Base-by-base conservation (phyloP, 2,797 vertebrate genomes). In the Sebastes ruberrimus region DNA sequence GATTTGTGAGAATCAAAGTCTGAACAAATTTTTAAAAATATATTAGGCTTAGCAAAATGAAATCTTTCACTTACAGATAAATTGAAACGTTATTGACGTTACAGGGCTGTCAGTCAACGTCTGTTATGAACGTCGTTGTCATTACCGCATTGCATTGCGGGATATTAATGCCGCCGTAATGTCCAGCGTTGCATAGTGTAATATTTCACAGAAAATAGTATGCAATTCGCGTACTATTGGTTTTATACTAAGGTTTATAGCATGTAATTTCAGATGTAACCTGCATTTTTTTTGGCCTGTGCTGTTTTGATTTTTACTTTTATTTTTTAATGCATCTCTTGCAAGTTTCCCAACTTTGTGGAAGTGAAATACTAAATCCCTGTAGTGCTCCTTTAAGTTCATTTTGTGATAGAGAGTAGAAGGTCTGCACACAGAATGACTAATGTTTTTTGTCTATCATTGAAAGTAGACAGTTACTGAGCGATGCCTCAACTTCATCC, bases 21-120 rank as follows among this genome's bases (percentile, higher is more conserved):
- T 52, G 49, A 52, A 52, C 8, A 0, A 1, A 52, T 52, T 52
- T 10, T 4, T 0, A 0, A 2, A 52, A 52, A 52, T 4, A 52
- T 49, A 20, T 49, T 49, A 49, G 1, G 18, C 18, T 18, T 20
- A 49, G 46, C 16, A 49, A 49, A 20, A 0, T 20, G 16, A 49
- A 49, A 49, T 8, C 49, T 52, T n/a, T 49, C 46, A 49, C 46
- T 49, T 52, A n/a, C 20, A 52, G 18, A n/a, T 20, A 20, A 46
- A 20, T 0, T 0, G 1, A 49, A 52, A 20, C 2, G 20, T 52
- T 52, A 20, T 52, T 52, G 49, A 52, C 8, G 49, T 20, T 52
- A 52, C 49, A 52, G 49, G 14, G 20, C 49, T 52, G 20, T n/a
- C 49, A 20, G 49, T 52, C 20, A 52, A 10, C 20, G 20, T 52